A percentile compares a stretch with the other conserved stretches of the same genome.
Conservation (phyloP, 2,797 vertebrate species). For the Percopsis omiscomaycus region DNA sequence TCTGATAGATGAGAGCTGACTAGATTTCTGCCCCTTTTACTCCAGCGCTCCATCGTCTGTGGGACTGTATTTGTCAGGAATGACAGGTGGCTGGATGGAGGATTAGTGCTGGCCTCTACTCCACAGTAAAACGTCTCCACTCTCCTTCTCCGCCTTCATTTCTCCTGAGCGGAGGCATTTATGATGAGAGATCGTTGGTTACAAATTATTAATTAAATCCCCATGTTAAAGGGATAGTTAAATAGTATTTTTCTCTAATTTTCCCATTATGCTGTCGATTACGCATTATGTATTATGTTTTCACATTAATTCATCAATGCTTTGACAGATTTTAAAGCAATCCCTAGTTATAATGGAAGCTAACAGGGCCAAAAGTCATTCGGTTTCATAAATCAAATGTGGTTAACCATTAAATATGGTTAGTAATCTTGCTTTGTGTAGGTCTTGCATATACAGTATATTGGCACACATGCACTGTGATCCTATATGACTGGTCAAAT, state of each 20-base stretch:
- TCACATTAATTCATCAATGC: too few species aligned
- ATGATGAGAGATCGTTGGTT: constrained; percentile 4
- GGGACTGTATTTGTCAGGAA: constrained; percentile 36
- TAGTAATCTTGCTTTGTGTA: not conserved
- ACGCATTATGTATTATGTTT: too few species aligned
- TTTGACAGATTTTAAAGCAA: too few species aligned
- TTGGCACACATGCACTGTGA: constrained; percentile 30
- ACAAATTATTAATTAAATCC: constrained; percentile 25
- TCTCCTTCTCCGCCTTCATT: constrained; percentile 8
- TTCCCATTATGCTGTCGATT: too few species aligned
- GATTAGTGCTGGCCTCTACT: constrained; percentile 15
- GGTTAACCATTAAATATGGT: too few species aligned
- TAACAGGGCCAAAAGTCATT: too few species aligned
- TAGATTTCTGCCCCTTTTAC: constrained; percentile 28
- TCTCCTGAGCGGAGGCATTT: not conserved
- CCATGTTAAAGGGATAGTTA: not conserved
- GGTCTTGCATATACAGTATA: constrained; percentile 16
- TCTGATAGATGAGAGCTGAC: constrained; percentile 27
- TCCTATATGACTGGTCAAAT: constrained; percentile 49
- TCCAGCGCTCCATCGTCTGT: constrained; percentile 1
- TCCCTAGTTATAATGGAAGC: too few species aligned
- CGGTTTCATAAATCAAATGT: too few species aligned
- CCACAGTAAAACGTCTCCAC: not conserved
- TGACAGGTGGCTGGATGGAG: constrained; percentile 27
- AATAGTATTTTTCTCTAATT: too few species aligned